Evolutionary conservation across 1,140 invertebrate genomes (phyloP), one percentile per base, ranked within the genome.

Genomic region (Drosophila nannoptera): DNA sequence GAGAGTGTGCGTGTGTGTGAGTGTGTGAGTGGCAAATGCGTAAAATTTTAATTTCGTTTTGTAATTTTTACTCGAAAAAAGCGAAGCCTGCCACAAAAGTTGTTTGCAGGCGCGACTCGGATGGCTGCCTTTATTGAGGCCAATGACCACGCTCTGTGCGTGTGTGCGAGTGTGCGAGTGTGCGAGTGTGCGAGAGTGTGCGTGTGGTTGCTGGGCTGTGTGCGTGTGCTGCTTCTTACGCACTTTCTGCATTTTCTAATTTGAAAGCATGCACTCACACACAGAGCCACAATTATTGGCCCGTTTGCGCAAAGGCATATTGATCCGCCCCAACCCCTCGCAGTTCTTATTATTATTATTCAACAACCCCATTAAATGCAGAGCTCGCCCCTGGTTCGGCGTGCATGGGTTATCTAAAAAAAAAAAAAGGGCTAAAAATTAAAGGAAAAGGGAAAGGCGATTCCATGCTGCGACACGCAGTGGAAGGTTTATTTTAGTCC

Each of bases 21-120:
- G 69, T 69, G 67, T 50, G 56, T 72, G 64, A 62, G 60, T 53
- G 40, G 80, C 76, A 76, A 83, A 76, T 83, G 80, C 80, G 80
- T 83, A 83, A 83, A 83, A 83, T 83, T 83, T 83, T 83, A 83
- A 83, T 83, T 83, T 83, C 80, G 80, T 83, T 83, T 83, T 83
- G 80, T 86, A 83, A 86, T 73, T 83, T 84, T 76, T 62, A 70
- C 72, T 84, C 69, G 78, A 46, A 56, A 70, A 40, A 35, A 59
- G 59, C 62, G 65, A 61, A 36, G 54, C 55, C 49, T 66, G 69
- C 63, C 64, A 66, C 64, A 67, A 66, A 80, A 81, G 77, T 82
- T 82, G 80, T 78, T 78, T 66, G 68, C 66, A 59, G 70, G 66
- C 65, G 59, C 66, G 68, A 67, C 56, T 61, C 73, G 63, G 58